Base-by-base conservation (phyloP, 1,140 invertebrate species). In the Penaeus indicus region DNA sequence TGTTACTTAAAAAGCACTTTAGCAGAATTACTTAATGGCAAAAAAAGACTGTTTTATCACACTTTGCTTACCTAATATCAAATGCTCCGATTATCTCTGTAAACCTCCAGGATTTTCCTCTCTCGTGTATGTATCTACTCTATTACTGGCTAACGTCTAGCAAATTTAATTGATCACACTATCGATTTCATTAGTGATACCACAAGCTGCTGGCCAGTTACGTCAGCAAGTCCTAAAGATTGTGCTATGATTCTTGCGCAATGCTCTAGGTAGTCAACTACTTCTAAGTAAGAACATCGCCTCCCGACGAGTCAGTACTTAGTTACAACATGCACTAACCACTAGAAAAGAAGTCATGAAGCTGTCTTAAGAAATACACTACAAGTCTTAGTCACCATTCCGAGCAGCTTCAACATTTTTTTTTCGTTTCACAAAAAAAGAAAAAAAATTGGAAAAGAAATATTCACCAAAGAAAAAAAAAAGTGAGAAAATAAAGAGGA, bases 311-410 rank as follows among this genome's bases (percentile, higher is more conserved):
- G 11, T 69, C 42, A 67, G 61, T 54, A 81, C 38, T 84, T 32
- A 88, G 47, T 25, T 60, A 84, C 86, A 83, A 47, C 86, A 88
- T 88, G 86, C 86, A 88, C 80, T 78, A 78, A 88, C 61, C n/a
- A 77, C 80, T 83, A 83, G 42, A n/a, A 61, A 64, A 88, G 84
- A 69, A 72, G 42, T 84, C 32, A 78, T 80, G 86, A 78, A 84
- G 86, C 86, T 81, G 78, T 42, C 42, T 61, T 72, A 88, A 78
- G 54, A 62, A 84, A 75, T 61, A 83, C 86, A 88, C 86, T 88
- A 88, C 86, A 88, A n/a, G 77, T 32, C 81, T 60, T 86, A 60
- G 38, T 78, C 84, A 60, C 42, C 63, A 72, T 81, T 88, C 61
- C 83, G 22, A 77, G 63, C 61, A 64, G 69, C 72, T 77, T 83